These are phyloP conservation scores for Timandra comae DNA, from an alignment of 2,888 invertebrate species.

Conservation along the genomic window DNA sequence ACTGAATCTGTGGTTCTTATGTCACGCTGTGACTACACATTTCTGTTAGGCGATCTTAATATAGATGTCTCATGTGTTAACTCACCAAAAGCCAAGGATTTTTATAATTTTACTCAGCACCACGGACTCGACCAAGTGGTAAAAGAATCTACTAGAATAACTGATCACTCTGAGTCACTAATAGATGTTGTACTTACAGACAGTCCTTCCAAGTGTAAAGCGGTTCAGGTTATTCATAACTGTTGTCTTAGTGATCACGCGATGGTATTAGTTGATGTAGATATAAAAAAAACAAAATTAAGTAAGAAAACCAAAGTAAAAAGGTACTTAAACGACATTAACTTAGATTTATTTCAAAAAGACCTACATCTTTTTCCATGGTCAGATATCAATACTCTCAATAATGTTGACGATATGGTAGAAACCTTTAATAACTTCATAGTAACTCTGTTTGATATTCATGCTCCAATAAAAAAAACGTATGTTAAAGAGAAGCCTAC, in stretches of 20 bases:
- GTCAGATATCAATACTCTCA: not conserved
- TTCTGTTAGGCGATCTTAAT: slow-evolving; percentile 13
- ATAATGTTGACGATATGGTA: not conserved
- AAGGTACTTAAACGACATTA: too few relatives aligned
- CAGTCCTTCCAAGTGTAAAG: slow-evolving; percentile 2
- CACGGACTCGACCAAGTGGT: not conserved
- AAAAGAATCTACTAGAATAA: slow-evolving; percentile 9
- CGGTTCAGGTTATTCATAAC: not conserved
- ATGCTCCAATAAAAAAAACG: not conserved
- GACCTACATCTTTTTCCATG: too few relatives aligned
- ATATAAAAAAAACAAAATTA: too few relatives aligned
- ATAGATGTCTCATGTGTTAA: slow-evolving; percentile 5
- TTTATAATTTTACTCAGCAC: not conserved
- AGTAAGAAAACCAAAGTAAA: too few relatives aligned
- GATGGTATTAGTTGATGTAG: too few relatives aligned
- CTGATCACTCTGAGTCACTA: slow-evolving; percentile 6
- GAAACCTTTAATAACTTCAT: not conserved
- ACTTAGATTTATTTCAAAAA: too few relatives aligned
- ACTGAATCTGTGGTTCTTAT: slow-evolving; percentile 12
- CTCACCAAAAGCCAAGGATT: not conserved
- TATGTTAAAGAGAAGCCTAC: not conserved
- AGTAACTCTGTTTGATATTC: not conserved
- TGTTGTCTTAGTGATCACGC: too few relatives aligned
- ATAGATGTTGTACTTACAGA: slow-evolving; percentile 14
- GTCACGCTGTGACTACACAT: slow-evolving; percentile 9